These are phyloP conservation scores for Pharmacophagus antenor DNA, from an alignment of 2,888 invertebrate genomes.

Conservation along the genomic window DNA sequence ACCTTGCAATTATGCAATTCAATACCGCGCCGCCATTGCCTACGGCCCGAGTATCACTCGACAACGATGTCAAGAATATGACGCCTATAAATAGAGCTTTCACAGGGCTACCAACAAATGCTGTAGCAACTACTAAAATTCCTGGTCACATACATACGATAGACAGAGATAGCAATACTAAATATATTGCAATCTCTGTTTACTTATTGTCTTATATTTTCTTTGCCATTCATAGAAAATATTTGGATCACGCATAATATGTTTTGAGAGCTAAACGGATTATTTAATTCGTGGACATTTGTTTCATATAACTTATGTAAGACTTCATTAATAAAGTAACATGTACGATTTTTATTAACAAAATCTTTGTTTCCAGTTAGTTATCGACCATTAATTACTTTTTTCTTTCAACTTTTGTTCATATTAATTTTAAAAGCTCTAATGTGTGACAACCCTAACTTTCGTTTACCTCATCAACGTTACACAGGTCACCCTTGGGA, in stretches of 20 bases:
- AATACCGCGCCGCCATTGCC: conserved; percentile 22
- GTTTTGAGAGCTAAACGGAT: too few species aligned
- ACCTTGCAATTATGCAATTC: conserved; percentile 26
- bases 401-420: too few species aligned
- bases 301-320: too few species aligned
- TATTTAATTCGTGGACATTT: too few species aligned
- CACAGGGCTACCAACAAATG: conserved; percentile 17
- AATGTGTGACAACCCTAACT: conserved; percentile 11
- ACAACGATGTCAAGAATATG: conserved; percentile 33
- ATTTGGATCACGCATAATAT: too few species aligned
- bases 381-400: too few species aligned
- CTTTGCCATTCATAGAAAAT: too few species aligned
- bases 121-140: background rate
- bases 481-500: conserved; percentile 24
- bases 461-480: conserved; percentile 15
- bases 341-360: too few species aligned
- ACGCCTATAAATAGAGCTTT: conserved; percentile 32
- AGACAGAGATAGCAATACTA: background rate
- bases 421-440: background rate
- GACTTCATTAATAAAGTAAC: too few species aligned
- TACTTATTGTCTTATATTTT: too few species aligned
- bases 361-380: background rate
- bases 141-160: background rate
- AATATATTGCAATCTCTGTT: too few species aligned
- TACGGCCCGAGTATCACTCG: conserved; percentile 24